phyloP scores from a whole-genome alignment of 2,113 vertebrate genomes.

The Deroptyus accipitrinus region DNA sequence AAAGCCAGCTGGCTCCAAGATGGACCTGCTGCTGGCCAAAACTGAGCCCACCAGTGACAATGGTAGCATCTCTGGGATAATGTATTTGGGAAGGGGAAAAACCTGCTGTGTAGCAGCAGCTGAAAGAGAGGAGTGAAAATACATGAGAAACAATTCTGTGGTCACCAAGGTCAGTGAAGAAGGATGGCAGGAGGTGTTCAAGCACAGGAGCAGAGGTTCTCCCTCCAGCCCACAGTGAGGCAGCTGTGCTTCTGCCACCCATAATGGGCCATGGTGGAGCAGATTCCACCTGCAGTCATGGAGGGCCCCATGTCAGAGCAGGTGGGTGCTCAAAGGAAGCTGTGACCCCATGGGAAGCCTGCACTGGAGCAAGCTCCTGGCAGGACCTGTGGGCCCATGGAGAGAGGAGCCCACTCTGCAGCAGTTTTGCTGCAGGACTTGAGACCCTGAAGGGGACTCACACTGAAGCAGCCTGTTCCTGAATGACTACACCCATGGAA shows the following conservation, averaged over 20 bases:
- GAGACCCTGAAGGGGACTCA: background rate
- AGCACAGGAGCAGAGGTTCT: rapidly evolving
- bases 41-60: rapidly evolving
- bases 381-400: rapidly evolving
- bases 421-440: background rate
- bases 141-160: background rate
- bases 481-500: background rate
- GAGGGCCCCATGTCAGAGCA: rapidly evolving
- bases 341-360: background rate
- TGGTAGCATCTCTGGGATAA: background rate
- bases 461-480: background rate
- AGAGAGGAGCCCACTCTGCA: rapidly evolving
- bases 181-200: background rate
- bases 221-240: rapidly evolving
- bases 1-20: background rate
- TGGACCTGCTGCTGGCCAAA: rapidly evolving
- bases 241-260: background rate
- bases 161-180: background rate
- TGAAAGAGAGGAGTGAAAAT: background rate
- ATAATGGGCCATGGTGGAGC: no score
- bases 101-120: background rate
- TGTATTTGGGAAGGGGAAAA: background rate
- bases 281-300: background rate
- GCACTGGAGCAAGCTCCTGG: rapidly evolving
- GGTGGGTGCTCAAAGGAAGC: background rate